Base-by-base conservation (phyloP, 2,797 vertebrate genomes). In the Microcaecilia unicolor region DNA sequence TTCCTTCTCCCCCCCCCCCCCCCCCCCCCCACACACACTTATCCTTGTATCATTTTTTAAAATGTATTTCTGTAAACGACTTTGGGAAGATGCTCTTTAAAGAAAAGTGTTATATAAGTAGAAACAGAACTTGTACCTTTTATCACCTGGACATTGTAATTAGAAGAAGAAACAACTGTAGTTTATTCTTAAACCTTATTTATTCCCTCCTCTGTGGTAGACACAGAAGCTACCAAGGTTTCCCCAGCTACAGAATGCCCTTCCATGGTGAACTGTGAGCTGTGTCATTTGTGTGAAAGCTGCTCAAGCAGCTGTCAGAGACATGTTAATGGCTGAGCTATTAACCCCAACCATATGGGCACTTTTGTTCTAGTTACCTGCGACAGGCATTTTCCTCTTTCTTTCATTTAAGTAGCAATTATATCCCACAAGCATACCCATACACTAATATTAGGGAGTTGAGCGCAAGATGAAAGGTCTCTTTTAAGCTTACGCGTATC, bases 151-250 rank as follows among this genome's bases (percentile, higher is more conserved):
- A n/a, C n/a, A n/a, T n/a, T n/a, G n/a, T n/a, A n/a, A n/a, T n/a
- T n/a, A n/a, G 31, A 28, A 56, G 36, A 56, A 65, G 40, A 55
- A 70, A 63, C 56, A 40, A 35, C 56, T 52, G 63, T 55, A 73
- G 55, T 67, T 60, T 64, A 31, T 15, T 18, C 28, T 16, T 7
- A 54, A 62, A 51, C n/a, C n/a, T n/a, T n/a, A n/a, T n/a, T n/a
- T 31, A 54, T 41, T 31, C 25, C 18, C 9, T 35, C 45, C 47
- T 31, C 42, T 41, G 36, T 48, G 31, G 29, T 28, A 52, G 56
- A 43, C 41, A 48, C 41, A 44, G 25, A 28, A 30, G 51, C 51
- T 31, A 5, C 2, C n/a, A n/a, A 39, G 44, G 10, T 27, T 45
- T 39, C 37, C 54, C 39, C 25, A 47, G 31, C 50, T 49, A 47